Evolutionary conservation across 2,797 vertebrate species (phyloP), one percentile per base, ranked within the genome.

Genomic region (Acrocephalus scirpaceus): DNA sequence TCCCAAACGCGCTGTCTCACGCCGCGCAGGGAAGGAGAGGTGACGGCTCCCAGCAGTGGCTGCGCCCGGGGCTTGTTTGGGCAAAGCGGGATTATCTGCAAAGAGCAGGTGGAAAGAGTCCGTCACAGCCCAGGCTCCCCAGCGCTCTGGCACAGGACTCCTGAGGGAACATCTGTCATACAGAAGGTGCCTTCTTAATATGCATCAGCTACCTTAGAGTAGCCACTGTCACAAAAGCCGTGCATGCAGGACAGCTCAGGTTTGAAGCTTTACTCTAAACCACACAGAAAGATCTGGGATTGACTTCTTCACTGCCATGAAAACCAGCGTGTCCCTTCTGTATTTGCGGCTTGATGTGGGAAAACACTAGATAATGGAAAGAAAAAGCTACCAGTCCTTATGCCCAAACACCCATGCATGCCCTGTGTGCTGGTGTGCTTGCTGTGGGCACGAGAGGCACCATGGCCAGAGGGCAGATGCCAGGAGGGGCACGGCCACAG

Each of bases 1-100:
- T 58, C 1, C 8, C 51, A 2, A n/a, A 1, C 3, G 2, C 1
- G 1, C 51, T 25, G 11, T 3, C 47, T n/a, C 38, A 5, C 3
- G 9, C 19, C 6, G 2, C 0, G 10, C 50, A 14, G 54, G 42
- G 73, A 29, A 6, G 64, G 11, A 3, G 65, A 9, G 48, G 13
- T 1, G n/a, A 17, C 26, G 32, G 54, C 58, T 72, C 19, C 9
- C 7, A 11, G 20, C 36, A 5, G 10, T 2, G 40, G 29, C 23
- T 42, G 38, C 26, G 8, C 18, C 18, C 5, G 42, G n/a, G 29
- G 22, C 10, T 53, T 13, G 7, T 2, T 25, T 15, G 42, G 72
- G 29, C 56, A 42, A 32, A 67, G 22, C 12, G 9, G 75, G n/a
- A 34, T 53, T 40, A 1, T 17, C 77, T 54, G 42, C 58, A 13